phyloP scores from a whole-genome alignment of 2,888 invertebrate species.

The Galeruca laticollis region DNA sequence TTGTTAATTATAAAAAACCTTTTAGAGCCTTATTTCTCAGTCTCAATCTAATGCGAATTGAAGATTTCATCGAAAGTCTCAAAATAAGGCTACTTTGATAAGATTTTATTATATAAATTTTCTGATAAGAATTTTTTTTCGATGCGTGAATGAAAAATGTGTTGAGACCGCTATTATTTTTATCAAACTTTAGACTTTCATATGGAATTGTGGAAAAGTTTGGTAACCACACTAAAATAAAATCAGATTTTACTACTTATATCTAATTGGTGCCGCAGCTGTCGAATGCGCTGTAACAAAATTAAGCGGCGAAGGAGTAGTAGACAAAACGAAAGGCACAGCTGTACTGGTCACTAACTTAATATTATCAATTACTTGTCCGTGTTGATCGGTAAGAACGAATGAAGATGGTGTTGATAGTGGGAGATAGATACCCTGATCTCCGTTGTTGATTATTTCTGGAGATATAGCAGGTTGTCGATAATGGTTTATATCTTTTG shows the following conservation, averaged over 20 bases:
- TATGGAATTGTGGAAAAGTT: background rate
- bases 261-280: background rate
- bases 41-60: too few relatives aligned
- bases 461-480: constrained; percentile 48
- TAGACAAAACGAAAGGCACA: constrained; percentile 33
- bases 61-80: too few relatives aligned
- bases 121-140: too few relatives aligned
- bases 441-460: constrained; percentile 41
- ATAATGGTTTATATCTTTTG: constrained; percentile 34
- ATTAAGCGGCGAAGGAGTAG: constrained; percentile 22
- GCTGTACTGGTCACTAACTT: constrained; percentile 37
- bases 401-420: constrained; percentile 41
- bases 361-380: constrained; percentile 42
- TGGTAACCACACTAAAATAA: background rate
- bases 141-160: too few relatives aligned
- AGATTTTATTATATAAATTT: too few relatives aligned
- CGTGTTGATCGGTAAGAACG: constrained; percentile 42
- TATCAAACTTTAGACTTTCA: too few relatives aligned
- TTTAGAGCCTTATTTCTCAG: too few relatives aligned
- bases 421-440: constrained; percentile 42
- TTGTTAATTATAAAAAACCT: too few relatives aligned
- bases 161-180: too few relatives aligned
- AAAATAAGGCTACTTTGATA: too few relatives aligned
- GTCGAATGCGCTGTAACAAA: constrained; percentile 15
- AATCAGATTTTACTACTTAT: background rate